Percentiles rank a stretch among this genome's conserved stretches.
These are phyloP conservation scores for Leucopsar rothschildi DNA, from an alignment of 2,113 vertebrate genomes.

Conservation along the genomic window DNA sequence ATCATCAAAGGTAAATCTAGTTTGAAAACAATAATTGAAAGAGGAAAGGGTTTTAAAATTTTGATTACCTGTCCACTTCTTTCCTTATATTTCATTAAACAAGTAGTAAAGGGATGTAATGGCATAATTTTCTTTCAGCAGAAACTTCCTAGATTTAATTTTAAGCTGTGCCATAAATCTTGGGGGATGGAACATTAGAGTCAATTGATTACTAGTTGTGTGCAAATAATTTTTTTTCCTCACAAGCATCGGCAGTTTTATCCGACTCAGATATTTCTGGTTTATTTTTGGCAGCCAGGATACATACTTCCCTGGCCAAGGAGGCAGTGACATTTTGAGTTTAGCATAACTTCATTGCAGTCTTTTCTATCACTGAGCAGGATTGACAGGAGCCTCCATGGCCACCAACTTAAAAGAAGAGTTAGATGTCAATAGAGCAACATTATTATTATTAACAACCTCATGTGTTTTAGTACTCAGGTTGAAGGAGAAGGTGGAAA, in stretches of 20 bases:
- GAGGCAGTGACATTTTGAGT: background rate
- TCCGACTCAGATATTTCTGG: background rate
- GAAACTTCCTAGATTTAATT: conserved; percentile 8
- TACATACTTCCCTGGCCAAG: background rate
- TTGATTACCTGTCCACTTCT: background rate
- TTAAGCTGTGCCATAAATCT: background rate
- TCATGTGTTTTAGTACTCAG: fast-evolving
- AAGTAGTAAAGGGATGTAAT: background rate
- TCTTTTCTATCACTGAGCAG: background rate
- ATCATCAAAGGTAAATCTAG: background rate
- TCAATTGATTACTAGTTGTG: background rate
- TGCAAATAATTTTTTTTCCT: background rate
- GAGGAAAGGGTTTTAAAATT: background rate
- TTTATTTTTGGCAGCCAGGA: background rate
- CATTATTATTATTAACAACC: fast-evolving
- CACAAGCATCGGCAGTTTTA: background rate
- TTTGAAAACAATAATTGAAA: background rate
- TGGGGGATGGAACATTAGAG: background rate
- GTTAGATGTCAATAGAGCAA: background rate
- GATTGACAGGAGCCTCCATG: fast-evolving
- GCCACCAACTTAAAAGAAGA: background rate
- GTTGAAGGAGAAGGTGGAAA: background rate
- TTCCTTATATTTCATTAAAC: background rate
- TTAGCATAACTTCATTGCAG: background rate
- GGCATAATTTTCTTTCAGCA: background rate